phyloP scores from a whole-genome alignment of 2,888 invertebrate species.

The Bursaphelenchus okinawaensis region DNA sequence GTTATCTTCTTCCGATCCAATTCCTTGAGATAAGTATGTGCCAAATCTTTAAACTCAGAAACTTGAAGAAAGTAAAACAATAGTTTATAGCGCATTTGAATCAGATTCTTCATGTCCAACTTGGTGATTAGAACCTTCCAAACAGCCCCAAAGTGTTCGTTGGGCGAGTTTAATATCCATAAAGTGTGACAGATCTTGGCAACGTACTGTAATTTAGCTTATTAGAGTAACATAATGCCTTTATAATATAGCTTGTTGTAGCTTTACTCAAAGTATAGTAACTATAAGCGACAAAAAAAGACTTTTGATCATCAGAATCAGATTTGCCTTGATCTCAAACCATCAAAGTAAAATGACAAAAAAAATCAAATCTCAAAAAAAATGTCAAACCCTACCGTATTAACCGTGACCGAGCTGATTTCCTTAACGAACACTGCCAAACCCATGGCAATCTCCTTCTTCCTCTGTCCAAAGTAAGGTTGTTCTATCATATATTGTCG shows the following conservation, averaged over 20 bases:
- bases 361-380: too few relatives aligned
- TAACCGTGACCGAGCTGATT: not conserved
- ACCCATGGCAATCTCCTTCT: not conserved
- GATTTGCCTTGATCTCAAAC: too few relatives aligned
- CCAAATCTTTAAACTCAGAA: not conserved
- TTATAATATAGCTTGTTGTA: too few relatives aligned
- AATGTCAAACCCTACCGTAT: too few relatives aligned
- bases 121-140: not conserved
- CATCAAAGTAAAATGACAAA: too few relatives aligned
- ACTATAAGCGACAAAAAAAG: too few relatives aligned
- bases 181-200: constrained; percentile 10
- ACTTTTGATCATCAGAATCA: too few relatives aligned
- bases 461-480: not conserved
- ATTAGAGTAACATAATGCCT: too few relatives aligned
- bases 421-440: not conserved
- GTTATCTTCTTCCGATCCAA: not conserved
- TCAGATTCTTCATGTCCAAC: not conserved
- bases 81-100: not conserved
- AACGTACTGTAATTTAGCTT: not conserved
- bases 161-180: not conserved
- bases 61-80: constrained; percentile 4
- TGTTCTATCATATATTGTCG: not conserved
- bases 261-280: too few relatives aligned
- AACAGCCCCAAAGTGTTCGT: not conserved
- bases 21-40: not conserved